phyloP scores from a whole-genome alignment of 1,140 invertebrate genomes.

The Aphaenogaster ashmeadi region DNA sequence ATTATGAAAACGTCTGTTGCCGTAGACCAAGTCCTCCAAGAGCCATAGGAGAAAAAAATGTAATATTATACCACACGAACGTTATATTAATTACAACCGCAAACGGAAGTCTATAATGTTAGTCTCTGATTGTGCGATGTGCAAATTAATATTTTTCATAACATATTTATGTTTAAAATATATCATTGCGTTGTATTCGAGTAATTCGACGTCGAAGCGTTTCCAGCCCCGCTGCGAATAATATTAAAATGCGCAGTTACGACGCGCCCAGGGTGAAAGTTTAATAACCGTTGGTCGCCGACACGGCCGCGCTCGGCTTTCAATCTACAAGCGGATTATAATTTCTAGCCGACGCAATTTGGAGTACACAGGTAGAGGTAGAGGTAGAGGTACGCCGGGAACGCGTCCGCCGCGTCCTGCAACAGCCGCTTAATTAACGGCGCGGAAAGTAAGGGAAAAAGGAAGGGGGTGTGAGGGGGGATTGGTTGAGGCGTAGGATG shows the following conservation, averaged over 20 bases:
- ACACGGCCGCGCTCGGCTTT: conserved; percentile 63
- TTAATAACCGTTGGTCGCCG: conserved; percentile 56
- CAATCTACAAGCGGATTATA: conserved; percentile 68
- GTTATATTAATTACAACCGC: neutral
- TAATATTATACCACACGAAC: neutral
- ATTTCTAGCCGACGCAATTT: conserved; percentile 62
- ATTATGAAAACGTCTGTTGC: neutral
- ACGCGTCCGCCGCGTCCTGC: conserved; percentile 48
- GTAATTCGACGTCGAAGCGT: conserved; percentile 27
- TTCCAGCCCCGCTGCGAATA: conserved; percentile 39
- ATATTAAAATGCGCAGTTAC: conserved; percentile 57
- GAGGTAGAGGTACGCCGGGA: conserved; percentile 30
- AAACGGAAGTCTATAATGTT: neutral
- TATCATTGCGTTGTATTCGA: neutral
- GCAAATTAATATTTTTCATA: conserved; percentile 1
- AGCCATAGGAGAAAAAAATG: too few species aligned
- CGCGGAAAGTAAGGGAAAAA: conserved; percentile 73
- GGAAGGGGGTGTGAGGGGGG: conserved; percentile 17
- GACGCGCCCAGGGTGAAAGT: conserved; percentile 48
- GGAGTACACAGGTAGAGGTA: conserved; percentile 60
- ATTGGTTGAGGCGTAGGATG: neutral
- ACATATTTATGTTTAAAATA: neutral
- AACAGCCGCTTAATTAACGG: conserved; percentile 78
- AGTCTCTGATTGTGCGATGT: neutral
- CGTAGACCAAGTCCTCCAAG: too few species aligned